Percentiles rank a stretch among this genome's conserved stretches.
These are phyloP conservation scores for Antitype chi DNA, from an alignment of 2,888 invertebrate species.

Conservation along the genomic window DNA sequence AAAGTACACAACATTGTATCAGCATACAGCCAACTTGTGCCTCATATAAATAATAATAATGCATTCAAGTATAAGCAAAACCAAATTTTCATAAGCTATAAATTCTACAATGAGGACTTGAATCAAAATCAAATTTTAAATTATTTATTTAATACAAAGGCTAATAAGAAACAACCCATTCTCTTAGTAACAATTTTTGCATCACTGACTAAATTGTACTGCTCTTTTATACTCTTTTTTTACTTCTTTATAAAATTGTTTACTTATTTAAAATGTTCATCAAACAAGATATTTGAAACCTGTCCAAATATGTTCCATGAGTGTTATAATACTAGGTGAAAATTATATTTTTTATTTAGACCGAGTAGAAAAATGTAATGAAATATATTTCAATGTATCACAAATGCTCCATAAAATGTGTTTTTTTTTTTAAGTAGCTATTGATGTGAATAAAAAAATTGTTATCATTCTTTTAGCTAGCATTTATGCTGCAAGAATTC, in stretches of 20 bases:
- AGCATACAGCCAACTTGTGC: conserved; percentile 60
- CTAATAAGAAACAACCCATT: conserved; percentile 44
- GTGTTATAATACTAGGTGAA: conserved; percentile 62
- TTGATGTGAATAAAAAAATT: conserved; percentile 8
- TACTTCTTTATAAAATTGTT: conserved; percentile 5
- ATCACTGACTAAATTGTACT: conserved; percentile 47
- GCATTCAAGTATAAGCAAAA: conserved; percentile 39
- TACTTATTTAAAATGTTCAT: conserved; percentile 13
- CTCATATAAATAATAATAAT: conserved; percentile 43
- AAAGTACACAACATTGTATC: conserved; percentile 73
- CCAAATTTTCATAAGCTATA: conserved; percentile 18
- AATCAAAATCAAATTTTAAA: conserved; percentile 21
- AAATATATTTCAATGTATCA: conserved; percentile 20
- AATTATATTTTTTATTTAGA: conserved; percentile 44
- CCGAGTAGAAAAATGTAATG: conserved; percentile 13
- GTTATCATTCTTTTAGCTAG: conserved; percentile 1
- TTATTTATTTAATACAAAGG: conserved; percentile 32
- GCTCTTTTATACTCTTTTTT: conserved; percentile 15
- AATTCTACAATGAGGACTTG: conserved; percentile 20
- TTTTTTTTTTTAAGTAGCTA: conserved; percentile 24
- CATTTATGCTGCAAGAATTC: conserved; percentile 21
- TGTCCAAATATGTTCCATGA: conserved; percentile 56
- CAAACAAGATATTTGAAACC: conserved; percentile 23
- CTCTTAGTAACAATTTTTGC: conserved; percentile 44
- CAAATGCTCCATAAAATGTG: conserved; percentile 27